Conservation (phyloP, 2,888 invertebrate species). For the Anagyrus pseudococci region DNA sequence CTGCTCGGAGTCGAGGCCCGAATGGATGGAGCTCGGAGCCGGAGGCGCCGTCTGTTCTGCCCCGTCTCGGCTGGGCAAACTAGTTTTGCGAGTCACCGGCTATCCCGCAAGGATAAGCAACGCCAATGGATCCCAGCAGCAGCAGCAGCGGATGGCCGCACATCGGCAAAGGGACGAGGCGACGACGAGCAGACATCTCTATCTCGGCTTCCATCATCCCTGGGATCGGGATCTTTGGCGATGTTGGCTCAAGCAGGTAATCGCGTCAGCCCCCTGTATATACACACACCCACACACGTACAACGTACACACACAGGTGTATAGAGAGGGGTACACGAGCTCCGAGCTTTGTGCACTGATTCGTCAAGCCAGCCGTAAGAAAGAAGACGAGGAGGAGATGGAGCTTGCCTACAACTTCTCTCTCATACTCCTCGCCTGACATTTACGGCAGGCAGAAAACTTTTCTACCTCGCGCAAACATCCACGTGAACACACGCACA, state of each 20-base stretch:
- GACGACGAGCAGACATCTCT: constrained; percentile 61
- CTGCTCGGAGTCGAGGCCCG: constrained; percentile 54
- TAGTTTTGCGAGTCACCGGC: constrained; percentile 62
- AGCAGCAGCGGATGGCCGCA: constrained; percentile 18
- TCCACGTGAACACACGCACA: too few relatives aligned
- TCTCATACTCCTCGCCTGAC: too few relatives aligned
- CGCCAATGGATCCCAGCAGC: constrained; percentile 22
- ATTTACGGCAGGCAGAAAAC: too few relatives aligned
- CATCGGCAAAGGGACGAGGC: background rate
- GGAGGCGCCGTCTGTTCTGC: constrained; percentile 58
- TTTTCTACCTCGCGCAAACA: too few relatives aligned
- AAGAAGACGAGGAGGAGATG: too few relatives aligned
- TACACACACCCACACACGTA: too few relatives aligned
- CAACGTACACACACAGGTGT: too few relatives aligned
- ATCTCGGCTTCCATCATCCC: constrained; percentile 70
- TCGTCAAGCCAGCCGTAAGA: too few relatives aligned
- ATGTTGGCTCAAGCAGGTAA: constrained; percentile 70
- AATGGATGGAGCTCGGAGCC: constrained; percentile 58
- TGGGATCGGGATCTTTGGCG: constrained; percentile 75
- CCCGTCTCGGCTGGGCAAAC: constrained; percentile 59
- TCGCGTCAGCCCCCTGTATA: constrained; percentile 1
- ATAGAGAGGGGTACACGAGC: too few relatives aligned
- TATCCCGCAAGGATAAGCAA: constrained; percentile 52
- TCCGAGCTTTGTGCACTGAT: too few relatives aligned
- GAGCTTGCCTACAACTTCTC: too few relatives aligned